A percentile compares a stretch with the other conserved stretches of the same genome.
phyloP scores from a whole-genome alignment of 2,797 vertebrate species.

The Picus viridis region DNA sequence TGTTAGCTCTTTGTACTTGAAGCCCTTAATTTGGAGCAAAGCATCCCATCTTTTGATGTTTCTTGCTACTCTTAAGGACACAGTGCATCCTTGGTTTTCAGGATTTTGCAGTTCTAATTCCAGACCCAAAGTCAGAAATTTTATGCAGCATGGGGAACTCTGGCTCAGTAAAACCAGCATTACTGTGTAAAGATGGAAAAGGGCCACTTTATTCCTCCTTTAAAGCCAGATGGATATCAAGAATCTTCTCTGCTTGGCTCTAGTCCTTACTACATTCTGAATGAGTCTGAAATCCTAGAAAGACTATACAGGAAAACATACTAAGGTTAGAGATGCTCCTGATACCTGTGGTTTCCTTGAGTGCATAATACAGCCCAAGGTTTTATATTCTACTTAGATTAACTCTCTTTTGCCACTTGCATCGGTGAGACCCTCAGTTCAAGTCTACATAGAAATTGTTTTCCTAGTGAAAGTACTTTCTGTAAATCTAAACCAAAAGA shows the following conservation, averaged over 20 bases:
- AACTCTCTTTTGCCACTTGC: neutral
- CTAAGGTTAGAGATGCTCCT: neutral
- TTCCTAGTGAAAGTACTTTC: neutral
- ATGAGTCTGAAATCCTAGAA: neutral
- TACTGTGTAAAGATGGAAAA: neutral
- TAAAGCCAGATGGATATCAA: neutral
- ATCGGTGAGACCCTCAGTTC: neutral
- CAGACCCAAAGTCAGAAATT: neutral
- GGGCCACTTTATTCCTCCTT: fast-evolving
- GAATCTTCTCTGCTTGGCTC: neutral
- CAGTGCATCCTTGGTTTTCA: neutral
- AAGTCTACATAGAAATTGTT: neutral
- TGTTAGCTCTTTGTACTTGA: slow-evolving; percentile 48
- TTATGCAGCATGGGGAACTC: neutral
- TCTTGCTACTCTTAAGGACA: slow-evolving; percentile 1
- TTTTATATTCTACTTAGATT: neutral
- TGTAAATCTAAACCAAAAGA: neutral
- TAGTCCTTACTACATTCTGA: neutral
- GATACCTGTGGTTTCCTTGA: neutral
- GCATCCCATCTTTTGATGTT: slow-evolving; percentile 20
- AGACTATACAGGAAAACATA: neutral
- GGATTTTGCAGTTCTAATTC: neutral
- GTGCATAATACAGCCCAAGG: neutral
- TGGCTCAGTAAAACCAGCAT: neutral
- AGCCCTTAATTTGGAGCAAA: neutral